Percentiles rank a stretch among this genome's conserved stretches.
Evolutionary conservation across 1,140 invertebrate genomes (phyloP).

Genomic region (Kradibia gibbosae): DNA sequence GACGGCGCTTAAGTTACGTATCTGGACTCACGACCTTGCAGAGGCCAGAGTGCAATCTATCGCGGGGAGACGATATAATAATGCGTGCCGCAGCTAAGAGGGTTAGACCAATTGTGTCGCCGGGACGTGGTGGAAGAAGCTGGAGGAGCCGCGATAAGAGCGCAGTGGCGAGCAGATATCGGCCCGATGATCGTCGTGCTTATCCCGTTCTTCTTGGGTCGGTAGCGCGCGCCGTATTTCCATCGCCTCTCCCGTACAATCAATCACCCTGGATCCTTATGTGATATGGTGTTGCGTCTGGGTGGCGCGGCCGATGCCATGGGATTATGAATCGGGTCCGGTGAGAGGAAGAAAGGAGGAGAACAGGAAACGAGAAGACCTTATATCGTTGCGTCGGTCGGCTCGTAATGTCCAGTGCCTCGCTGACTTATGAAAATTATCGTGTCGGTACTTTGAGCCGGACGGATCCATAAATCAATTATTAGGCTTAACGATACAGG

Average conservation of each 20-base stretch:
- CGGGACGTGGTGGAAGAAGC: background rate
- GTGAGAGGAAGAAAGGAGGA: too few species aligned
- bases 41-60: background rate
- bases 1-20: constrained; percentile 37
- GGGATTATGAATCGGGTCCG: too few species aligned
- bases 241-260: background rate
- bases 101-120: constrained; percentile 46
- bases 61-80: constrained; percentile 10
- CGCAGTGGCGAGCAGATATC: constrained; percentile 10
- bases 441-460: background rate
- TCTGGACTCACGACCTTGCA: constrained; percentile 40
- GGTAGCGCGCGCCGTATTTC: constrained; percentile 8
- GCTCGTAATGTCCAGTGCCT: background rate
- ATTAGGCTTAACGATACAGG: background rate
- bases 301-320: too few species aligned
- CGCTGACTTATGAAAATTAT: background rate
- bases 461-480: background rate
- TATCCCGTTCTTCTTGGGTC: constrained; percentile 49
- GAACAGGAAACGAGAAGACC: too few species aligned
- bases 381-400: too few species aligned
- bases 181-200: constrained; percentile 46
- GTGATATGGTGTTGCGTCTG: background rate
- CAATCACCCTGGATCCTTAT: background rate
- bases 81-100: constrained; percentile 3
- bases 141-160: background rate